These are phyloP conservation scores for Neria commutata DNA, from an alignment of 2,888 invertebrate genomes.

Conservation along the genomic window DNA sequence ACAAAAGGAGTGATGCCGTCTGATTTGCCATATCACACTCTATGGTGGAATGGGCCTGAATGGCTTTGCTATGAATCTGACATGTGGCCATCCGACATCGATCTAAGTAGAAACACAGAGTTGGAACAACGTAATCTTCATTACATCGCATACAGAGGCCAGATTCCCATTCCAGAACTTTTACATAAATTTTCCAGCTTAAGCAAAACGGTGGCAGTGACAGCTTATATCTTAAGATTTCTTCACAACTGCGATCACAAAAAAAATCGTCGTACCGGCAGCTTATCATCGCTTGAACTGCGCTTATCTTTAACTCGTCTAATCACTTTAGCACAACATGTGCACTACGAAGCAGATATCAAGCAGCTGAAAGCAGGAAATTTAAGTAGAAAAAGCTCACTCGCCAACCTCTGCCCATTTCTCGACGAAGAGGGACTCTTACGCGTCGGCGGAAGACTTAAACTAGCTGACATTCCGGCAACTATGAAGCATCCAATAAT, in stretches of 20 bases:
- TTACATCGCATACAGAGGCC: too few species aligned
- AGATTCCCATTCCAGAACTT: background rate
- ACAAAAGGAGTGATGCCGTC: constrained; percentile 30
- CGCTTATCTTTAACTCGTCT: too few species aligned
- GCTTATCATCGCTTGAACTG: too few species aligned
- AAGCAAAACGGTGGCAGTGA: background rate
- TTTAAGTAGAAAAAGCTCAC: background rate
- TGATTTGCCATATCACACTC: constrained; percentile 17
- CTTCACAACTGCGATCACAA: too few species aligned
- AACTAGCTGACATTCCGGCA: constrained; percentile 17
- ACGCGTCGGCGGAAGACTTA: constrained; percentile 27
- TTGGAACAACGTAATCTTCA: too few species aligned
- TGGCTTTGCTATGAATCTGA: background rate
- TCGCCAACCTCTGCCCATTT: constrained; percentile 21
- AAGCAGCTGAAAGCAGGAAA: background rate
- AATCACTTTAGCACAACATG: too few species aligned
- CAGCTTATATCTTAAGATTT: background rate
- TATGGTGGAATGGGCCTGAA: constrained; percentile 37
- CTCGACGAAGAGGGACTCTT: constrained; percentile 20
- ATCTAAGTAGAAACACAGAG: background rate
- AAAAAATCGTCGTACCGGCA: too few species aligned
- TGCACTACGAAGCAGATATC: too few species aligned
- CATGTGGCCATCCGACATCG: background rate
- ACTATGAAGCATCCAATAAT: constrained; percentile 26
- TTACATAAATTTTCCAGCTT: background rate